A percentile compares a stretch with the other conserved stretches of the same genome.
phyloP scores from a whole-genome alignment of 2,797 vertebrate species.

The Hapalemur alaotrensis region DNA sequence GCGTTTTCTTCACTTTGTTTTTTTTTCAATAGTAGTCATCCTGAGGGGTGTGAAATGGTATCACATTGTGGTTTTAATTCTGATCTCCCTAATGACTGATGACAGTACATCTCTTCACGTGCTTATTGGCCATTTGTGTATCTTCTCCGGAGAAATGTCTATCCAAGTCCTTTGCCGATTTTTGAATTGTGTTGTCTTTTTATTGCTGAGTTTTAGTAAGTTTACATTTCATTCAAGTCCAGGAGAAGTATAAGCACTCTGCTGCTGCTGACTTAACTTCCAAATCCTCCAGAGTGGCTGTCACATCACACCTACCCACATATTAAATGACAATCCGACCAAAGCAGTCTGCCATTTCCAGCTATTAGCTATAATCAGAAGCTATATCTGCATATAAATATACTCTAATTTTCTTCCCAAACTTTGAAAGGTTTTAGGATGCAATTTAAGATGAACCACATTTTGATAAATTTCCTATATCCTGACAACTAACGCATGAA shows the following conservation, averaged over 20 bases:
- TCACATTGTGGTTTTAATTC: neutral
- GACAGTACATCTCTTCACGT: neutral
- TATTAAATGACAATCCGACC: rapidly evolving
- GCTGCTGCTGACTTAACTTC: neutral
- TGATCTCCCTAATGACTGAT: neutral
- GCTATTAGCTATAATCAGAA: rapidly evolving
- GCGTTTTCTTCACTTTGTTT: neutral
- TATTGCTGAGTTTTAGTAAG: neutral
- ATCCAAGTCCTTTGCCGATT: neutral
- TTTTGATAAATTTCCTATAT: neutral
- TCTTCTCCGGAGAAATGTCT: neutral
- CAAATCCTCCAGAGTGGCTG: rapidly evolving
- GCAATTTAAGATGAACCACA: neutral
- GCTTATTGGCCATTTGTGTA: neutral
- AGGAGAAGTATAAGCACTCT: no score
- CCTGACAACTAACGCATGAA: neutral
- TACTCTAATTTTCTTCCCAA: no score
- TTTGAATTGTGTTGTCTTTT: neutral
- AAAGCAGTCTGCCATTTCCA: neutral
- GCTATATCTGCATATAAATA: neutral
- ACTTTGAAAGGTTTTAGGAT: neutral
- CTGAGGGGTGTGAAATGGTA: no score
- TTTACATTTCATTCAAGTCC: neutral
- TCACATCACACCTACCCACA: neutral
- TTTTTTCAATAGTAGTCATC: neutral